A percentile compares a stretch with the other conserved stretches of the same genome.
Conservation (phyloP, 2,888 invertebrate species). For the Andrena camellia region DNA sequence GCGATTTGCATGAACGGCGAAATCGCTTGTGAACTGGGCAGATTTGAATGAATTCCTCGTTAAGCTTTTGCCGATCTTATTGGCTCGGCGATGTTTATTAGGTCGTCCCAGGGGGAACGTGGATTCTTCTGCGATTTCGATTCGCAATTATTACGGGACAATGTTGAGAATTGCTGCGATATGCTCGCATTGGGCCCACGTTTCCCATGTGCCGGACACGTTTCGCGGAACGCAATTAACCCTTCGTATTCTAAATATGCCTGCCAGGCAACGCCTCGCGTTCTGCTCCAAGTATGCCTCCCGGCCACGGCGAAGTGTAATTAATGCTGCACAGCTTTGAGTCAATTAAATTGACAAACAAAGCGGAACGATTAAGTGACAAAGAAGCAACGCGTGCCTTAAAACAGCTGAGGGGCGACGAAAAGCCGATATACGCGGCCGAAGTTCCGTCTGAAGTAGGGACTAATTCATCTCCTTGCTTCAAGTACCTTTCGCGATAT, state of each 20-base stretch:
- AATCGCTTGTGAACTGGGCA: neutral
- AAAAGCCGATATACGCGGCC: too few relatives aligned
- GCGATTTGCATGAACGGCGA: neutral
- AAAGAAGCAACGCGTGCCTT: neutral
- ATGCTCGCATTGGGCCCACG: neutral
- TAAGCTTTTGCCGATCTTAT: neutral
- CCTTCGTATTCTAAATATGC: neutral
- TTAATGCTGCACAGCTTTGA: neutral
- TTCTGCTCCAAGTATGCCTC: neutral
- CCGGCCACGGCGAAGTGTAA: neutral
- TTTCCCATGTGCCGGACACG: neutral
- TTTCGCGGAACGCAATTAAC: slow-evolving; percentile 1
- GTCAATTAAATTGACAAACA: neutral
- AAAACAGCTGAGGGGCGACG: too few relatives aligned
- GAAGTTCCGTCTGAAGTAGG: too few relatives aligned
- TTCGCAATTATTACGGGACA: too few relatives aligned
- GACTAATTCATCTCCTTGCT: too few relatives aligned
- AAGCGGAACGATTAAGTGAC: neutral
- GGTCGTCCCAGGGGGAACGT: neutral
- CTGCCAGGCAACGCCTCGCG: neutral
- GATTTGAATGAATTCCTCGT: neutral
- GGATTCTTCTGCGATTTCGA: too few relatives aligned
- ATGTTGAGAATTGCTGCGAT: too few relatives aligned
- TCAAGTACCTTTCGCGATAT: neutral
- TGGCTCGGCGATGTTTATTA: neutral